phyloP scores from a whole-genome alignment of 2,113 vertebrate genomes.

The Leucoraja erinaceus region DNA sequence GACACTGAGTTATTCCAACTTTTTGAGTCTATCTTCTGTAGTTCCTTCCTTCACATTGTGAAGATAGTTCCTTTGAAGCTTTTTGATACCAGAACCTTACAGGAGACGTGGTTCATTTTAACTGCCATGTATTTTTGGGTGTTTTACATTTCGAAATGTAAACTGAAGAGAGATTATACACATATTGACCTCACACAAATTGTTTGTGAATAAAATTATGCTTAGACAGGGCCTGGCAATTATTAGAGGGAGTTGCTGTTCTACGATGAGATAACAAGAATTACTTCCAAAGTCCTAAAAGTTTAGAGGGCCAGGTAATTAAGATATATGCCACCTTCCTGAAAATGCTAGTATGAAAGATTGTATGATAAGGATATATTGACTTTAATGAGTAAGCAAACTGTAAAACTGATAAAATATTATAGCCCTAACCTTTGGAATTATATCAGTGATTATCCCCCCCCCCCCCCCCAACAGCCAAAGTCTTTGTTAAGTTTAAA shows the following conservation, averaged over 20 bases:
- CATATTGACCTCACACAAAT: not conserved
- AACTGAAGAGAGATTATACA: not conserved
- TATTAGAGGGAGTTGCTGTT: not conserved
- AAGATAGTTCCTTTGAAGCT: not conserved
- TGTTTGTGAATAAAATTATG: not conserved
- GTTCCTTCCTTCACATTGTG: no score
- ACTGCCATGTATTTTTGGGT: not conserved
- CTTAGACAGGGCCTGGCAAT: not conserved
- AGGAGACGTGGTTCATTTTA: not conserved
- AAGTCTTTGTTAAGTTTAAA: no score
- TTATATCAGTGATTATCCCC: not conserved
- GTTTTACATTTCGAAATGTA: not conserved
- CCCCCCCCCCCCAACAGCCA: no score
- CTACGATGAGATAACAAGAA: conserved; percentile 8
- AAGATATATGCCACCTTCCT: not conserved
- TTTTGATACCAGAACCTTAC: not conserved
- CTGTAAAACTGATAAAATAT: conserved; percentile 11
- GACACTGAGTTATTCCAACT: no score
- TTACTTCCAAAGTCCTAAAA: conserved; percentile 27
- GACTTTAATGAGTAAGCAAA: conserved; percentile 36
- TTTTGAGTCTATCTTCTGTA: no score
- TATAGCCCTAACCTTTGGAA: conserved; percentile 38
- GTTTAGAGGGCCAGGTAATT: conserved; percentile 21
- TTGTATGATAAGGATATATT: not conserved
- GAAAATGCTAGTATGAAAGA: conserved; percentile 34